Evolutionary conservation across 2,797 vertebrate genomes (phyloP), one percentile per base, ranked within the genome.

Genomic region (Erethizon dorsatum): DNA sequence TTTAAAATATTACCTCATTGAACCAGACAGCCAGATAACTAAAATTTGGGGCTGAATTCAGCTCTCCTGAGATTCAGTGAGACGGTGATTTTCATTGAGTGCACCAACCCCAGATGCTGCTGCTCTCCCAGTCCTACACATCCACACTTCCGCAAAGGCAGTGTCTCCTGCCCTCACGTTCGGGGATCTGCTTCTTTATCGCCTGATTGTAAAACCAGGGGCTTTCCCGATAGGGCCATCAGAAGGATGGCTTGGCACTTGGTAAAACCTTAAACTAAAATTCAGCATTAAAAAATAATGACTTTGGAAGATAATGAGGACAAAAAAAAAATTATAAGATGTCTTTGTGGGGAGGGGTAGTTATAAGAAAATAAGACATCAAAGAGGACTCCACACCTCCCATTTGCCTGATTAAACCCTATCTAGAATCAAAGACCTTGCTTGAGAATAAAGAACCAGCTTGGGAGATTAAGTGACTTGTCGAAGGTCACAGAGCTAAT

Each of bases 391-490:
- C 17, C 13, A 41, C 69, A 65, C n/a, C 61, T 88, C 54, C 65
- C 52, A 78, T 61, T 83, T 50, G 24, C 92, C 75, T 95, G 80
- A 87, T 78, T 80, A 57, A 82, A 96, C 33, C 31, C n/a, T 24
- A 73, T 15, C 31, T 88, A 77, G 63, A 96, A 63, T 96, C 92
- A 96, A 91, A 95, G 71, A 88, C 50, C 26, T 87, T 63, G 24
- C 41, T 41, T 73, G 63, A 95, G 88, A 89, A 84, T 75, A 71
- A 95, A 91, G 78, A 95, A 56, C 22, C 59, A 94, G 82, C 45
- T 82, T 88, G 71, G 89, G 59, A 88, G 57, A 93, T 92, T 90
- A 91, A 97, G 65, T 61, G 78, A 93, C 75, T 94, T 91, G 71
- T 93, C 28, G 2, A 96, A 97, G 59, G 93, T 79, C 89, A 85